phyloP scores from a whole-genome alignment of 2,113 vertebrate species.

The Struthio camelus region DNA sequence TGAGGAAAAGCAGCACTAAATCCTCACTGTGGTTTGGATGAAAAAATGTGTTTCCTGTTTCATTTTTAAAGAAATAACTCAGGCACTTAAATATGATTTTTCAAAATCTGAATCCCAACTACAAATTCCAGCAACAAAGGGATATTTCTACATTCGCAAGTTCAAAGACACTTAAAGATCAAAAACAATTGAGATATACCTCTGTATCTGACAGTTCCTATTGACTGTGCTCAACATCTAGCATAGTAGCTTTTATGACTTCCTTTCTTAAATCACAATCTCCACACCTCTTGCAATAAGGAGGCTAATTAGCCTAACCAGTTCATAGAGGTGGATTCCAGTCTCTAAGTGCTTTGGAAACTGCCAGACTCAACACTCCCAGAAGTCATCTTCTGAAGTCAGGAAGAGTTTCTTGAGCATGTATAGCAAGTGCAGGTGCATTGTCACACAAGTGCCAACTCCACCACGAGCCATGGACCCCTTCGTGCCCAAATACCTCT shows the following conservation, averaged over 20 bases:
- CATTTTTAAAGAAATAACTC: neutral
- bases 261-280: neutral
- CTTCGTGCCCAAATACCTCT: neutral
- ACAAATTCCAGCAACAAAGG: neutral
- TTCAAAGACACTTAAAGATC: neutral
- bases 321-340: neutral
- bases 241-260: accelerated
- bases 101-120: neutral
- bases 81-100: neutral
- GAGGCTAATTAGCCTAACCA: neutral
- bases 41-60: neutral
- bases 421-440: neutral
- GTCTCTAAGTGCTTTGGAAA: neutral
- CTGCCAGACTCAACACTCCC: neutral
- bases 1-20: neutral
- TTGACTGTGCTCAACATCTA: neutral
- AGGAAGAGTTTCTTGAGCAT: neutral
- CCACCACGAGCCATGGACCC: accelerated
- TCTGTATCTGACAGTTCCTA: neutral
- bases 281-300: neutral
- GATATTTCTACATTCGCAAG: neutral
- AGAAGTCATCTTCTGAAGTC: neutral
- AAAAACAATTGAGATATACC: neutral
- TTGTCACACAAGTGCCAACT: neutral
- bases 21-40: neutral